These are phyloP conservation scores for Crypturellus tataupa DNA, from an alignment of 2,797 vertebrate genomes.

Conservation along the genomic window DNA sequence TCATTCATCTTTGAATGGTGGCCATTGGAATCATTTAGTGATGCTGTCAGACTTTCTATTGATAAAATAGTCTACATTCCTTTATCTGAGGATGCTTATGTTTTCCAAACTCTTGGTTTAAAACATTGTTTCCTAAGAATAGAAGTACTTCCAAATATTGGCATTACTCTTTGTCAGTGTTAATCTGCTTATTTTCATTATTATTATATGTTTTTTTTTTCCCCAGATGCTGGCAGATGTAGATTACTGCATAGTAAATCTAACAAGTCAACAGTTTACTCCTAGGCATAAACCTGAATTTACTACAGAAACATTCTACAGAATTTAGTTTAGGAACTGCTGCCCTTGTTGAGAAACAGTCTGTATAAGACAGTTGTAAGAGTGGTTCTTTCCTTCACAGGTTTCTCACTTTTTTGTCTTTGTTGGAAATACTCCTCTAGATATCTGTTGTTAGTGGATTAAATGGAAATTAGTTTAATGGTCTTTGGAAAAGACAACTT, in stretches of 20 bases:
- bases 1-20: background rate
- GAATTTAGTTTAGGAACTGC: background rate
- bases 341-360: background rate
- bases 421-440: background rate
- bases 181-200: background rate
- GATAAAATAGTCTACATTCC: background rate
- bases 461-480: background rate
- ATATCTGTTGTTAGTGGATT: background rate
- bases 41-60: slow-evolving; percentile 15
- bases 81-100: slow-evolving; percentile 38
- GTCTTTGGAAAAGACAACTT: background rate
- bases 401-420: background rate
- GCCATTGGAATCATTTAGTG: background rate
- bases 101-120: background rate
- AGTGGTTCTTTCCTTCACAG: fast-evolving
- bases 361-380: background rate
- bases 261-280: background rate
- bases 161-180: background rate
- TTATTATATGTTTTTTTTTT: background rate
- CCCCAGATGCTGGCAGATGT: background rate
- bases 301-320: background rate
- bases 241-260: background rate
- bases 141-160: background rate
- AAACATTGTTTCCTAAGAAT: background rate
- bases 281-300: background rate